Evolutionary conservation across 2,797 vertebrate species (phyloP).

Genomic region (Eulemur albifrons): DNA sequence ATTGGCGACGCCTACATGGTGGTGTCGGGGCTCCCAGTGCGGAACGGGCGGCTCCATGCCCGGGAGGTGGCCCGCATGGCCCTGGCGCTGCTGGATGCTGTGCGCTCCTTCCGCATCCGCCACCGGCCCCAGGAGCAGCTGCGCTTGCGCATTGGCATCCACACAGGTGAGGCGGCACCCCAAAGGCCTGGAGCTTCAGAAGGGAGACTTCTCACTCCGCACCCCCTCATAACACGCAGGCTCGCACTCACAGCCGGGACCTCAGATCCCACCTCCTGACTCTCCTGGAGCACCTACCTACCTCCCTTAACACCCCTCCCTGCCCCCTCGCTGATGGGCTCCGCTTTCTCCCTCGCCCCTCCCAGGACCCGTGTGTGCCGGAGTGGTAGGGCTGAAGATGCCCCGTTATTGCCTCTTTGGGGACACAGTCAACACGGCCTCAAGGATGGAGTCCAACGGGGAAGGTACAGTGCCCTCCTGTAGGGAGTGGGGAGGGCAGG

Average conservation of each 20-base stretch:
- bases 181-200: neutral
- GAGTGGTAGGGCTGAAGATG: slow-evolving; percentile 96
- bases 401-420: slow-evolving; percentile 95
- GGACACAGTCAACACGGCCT: slow-evolving; percentile 95
- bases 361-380: slow-evolving; percentile 93
- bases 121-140: slow-evolving; percentile 92
- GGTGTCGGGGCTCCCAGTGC: slow-evolving; percentile 92
- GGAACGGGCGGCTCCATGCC: slow-evolving; percentile 92
- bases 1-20: slow-evolving; percentile 97
- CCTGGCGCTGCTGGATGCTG: slow-evolving; percentile 90
- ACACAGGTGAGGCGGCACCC: slow-evolving; percentile 88
- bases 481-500: neutral
- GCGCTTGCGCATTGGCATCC: slow-evolving; percentile 92
- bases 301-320: neutral
- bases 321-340: neutral
- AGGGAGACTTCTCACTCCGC: neutral
- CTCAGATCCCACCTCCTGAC: no score
- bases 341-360: neutral
- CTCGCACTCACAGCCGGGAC: neutral
- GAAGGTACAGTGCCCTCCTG: slow-evolving; percentile 86
- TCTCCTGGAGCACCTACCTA: neutral
- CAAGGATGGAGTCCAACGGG: slow-evolving; percentile 94
- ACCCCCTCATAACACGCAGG: neutral
- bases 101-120: slow-evolving; percentile 91
- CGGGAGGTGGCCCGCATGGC: slow-evolving; percentile 93